phyloP scores from a whole-genome alignment of 2,888 invertebrate species.

The Pterostichus madidus region DNA sequence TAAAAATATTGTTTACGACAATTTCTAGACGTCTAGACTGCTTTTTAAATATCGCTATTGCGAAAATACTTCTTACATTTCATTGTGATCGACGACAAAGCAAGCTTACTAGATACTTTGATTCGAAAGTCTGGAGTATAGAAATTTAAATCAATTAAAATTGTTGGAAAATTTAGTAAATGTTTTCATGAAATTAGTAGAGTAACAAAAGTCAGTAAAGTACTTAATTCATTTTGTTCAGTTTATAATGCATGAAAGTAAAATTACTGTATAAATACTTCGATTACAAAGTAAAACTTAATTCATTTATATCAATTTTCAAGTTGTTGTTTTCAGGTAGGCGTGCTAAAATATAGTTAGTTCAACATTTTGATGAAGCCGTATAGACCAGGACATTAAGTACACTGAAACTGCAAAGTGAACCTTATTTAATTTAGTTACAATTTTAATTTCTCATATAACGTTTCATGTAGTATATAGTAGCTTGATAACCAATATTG shows the following conservation, averaged over 20 bases:
- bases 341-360: neutral
- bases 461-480: neutral
- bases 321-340: neutral
- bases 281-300: slow-evolving; percentile 8
- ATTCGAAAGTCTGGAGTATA: no score
- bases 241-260: slow-evolving; percentile 7
- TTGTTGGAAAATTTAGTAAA: slow-evolving; percentile 31
- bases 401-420: slow-evolving; percentile 14
- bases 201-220: slow-evolving; percentile 6
- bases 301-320: slow-evolving; percentile 31
- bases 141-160: slow-evolving; percentile 38
- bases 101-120: no score
- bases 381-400: slow-evolving; percentile 7
- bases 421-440: slow-evolving; percentile 18
- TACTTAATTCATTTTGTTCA: slow-evolving; percentile 1
- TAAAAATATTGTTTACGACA: slow-evolving; percentile 3
- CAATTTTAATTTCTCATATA: slow-evolving; percentile 17
- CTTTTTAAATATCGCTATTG: slow-evolving; percentile 1
- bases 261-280: slow-evolving; percentile 12
- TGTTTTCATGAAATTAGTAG: slow-evolving; percentile 6
- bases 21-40: slow-evolving; percentile 13
- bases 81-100: no score
- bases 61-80: neutral
- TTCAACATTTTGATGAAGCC: slow-evolving; percentile 10
- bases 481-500: neutral